These are phyloP conservation scores for Heliconius cydno DNA, from an alignment of 2,888 invertebrate species.

Conservation along the genomic window DNA sequence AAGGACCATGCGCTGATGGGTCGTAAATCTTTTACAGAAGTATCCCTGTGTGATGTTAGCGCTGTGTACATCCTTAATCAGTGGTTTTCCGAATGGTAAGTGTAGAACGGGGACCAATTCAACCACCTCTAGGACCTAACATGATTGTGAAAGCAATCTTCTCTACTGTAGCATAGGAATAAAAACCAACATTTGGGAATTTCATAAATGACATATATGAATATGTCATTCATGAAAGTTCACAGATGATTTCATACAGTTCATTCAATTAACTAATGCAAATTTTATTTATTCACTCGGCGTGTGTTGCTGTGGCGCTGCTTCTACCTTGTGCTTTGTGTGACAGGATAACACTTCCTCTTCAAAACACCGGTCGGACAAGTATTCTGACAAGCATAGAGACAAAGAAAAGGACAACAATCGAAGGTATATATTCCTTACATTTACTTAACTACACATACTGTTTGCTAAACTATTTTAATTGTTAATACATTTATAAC, in stretches of 20 bases:
- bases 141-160: constrained; percentile 57
- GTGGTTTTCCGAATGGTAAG: constrained; percentile 86
- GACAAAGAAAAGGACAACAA: constrained; percentile 71
- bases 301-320: constrained; percentile 84
- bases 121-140: constrained; percentile 67
- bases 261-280: constrained; percentile 78
- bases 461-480: too few species aligned
- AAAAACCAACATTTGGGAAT: constrained; percentile 66
- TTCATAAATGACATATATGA: constrained; percentile 59
- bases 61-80: constrained; percentile 86
- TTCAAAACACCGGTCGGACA: constrained; percentile 82
- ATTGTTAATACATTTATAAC: too few species aligned
- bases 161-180: constrained; percentile 70
- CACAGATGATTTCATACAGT: constrained; percentile 66
- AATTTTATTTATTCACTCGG: constrained; percentile 82
- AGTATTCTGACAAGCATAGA: constrained; percentile 82
- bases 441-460: neutral
- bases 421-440: constrained; percentile 62
- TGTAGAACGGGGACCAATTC: constrained; percentile 82
- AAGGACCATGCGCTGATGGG: constrained; percentile 85
- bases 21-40: constrained; percentile 92
- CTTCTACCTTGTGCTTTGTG: constrained; percentile 85
- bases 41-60: constrained; percentile 87
- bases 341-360: constrained; percentile 84
- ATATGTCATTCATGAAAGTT: constrained; percentile 64